Conservation (phyloP, 2,113 vertebrate genomes). For the Corythaeola cristata region DNA sequence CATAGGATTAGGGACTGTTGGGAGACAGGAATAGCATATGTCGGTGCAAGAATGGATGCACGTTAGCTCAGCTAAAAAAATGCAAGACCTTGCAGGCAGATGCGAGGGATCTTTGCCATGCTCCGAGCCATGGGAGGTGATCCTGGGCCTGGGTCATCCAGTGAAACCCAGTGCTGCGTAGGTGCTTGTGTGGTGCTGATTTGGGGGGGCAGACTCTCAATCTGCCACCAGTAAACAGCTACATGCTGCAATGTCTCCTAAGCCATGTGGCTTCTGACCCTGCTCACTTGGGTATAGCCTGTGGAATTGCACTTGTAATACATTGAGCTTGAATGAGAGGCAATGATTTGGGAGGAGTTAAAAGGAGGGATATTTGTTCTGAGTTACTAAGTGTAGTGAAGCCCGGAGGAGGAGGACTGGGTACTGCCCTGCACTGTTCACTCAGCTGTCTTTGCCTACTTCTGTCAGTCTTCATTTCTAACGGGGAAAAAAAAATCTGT, state of each 20-base stretch:
- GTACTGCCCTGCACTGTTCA: neutral
- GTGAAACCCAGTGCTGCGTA: neutral
- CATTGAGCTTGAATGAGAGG: neutral
- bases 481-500: neutral
- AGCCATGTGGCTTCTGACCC: neutral
- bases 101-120: rapidly evolving
- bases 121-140: neutral
- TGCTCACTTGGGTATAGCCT: neutral
- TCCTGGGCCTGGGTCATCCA: neutral
- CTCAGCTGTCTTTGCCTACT: neutral
- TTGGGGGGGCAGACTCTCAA: rapidly evolving
- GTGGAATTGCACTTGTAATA: neutral
- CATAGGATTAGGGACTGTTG: neutral
- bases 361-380: neutral
- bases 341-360: neutral
- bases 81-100: neutral
- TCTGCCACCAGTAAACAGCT: neutral
- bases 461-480: neutral
- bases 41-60: neutral
- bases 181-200: neutral
- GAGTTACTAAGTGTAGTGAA: neutral
- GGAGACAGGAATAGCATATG: neutral
- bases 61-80: neutral
- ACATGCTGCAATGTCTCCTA: neutral
- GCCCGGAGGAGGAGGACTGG: neutral